A percentile compares a stretch with the other conserved stretches of the same genome.
Evolutionary conservation across 2,797 vertebrate genomes (phyloP).

Genomic region (Rhinophrynus dorsalis): DNA sequence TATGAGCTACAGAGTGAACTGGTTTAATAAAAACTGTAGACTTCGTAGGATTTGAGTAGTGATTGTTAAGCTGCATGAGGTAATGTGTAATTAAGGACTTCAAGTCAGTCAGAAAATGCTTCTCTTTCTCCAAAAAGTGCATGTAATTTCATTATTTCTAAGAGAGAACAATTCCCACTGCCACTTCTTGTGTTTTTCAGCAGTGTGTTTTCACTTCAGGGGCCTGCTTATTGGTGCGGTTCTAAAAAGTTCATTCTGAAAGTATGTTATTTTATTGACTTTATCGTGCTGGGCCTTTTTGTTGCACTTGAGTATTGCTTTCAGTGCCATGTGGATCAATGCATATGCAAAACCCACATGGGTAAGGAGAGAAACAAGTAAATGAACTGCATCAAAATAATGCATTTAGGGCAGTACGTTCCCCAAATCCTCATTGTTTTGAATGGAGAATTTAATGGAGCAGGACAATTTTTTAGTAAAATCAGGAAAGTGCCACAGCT

Average conservation of each 20-base stretch:
- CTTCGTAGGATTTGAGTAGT: constrained; percentile 1
- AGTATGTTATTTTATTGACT: not conserved
- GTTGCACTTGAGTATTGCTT: not conserved
- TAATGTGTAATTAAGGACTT: constrained; percentile 26
- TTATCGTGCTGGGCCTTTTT: not conserved
- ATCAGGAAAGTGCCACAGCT: too few species aligned
- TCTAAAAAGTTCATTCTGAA: not conserved
- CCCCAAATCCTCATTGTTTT: too few species aligned
- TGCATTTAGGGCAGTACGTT: too few species aligned
- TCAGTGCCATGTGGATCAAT: not conserved
- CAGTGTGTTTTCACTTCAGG: constrained; percentile 11
- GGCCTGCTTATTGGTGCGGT: not conserved
- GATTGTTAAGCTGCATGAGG: constrained; percentile 8
- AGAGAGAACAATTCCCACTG: constrained; percentile 6
- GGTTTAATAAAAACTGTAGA: constrained; percentile 3
- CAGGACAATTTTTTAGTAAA: too few species aligned
- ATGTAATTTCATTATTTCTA: constrained; percentile 10
- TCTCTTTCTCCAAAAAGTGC: not conserved
- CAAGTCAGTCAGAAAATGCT: not conserved
- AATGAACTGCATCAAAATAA: not conserved
- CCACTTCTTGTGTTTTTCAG: not conserved
- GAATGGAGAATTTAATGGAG: too few species aligned
- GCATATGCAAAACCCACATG: not conserved
- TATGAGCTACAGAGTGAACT: constrained; percentile 4
- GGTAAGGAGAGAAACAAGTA: not conserved